These are phyloP conservation scores for Anguilla anguilla DNA, from an alignment of 2,797 vertebrate genomes.

Conservation along the genomic window DNA sequence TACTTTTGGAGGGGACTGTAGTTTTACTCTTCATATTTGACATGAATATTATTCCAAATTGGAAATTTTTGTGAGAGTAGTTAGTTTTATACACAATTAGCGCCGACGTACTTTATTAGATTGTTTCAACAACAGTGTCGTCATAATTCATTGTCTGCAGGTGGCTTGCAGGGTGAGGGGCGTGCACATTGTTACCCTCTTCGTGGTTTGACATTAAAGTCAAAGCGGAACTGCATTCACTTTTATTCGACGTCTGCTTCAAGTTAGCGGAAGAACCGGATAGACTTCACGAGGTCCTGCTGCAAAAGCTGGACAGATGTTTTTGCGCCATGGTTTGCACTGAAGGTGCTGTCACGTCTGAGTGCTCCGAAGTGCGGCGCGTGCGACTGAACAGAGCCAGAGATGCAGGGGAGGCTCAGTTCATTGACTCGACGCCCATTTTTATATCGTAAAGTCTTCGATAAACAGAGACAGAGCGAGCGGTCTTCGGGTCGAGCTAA, in stretches of 20 bases:
- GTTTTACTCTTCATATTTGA: no score
- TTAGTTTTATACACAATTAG: no score
- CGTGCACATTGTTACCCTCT: not conserved
- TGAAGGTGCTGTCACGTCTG: not conserved
- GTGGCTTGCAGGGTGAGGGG: not conserved
- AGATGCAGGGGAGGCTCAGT: not conserved
- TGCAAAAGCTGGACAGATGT: not conserved
- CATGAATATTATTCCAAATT: no score
- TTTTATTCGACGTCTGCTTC: not conserved
- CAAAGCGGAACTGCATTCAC: not conserved
- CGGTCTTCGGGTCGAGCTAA: not conserved
- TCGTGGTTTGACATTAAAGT: not conserved
- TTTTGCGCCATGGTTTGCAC: not conserved
- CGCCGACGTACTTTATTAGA: not conserved
- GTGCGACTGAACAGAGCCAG: not conserved
- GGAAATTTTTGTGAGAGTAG: no score
- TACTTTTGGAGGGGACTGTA: no score
- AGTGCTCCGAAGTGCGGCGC: not conserved
- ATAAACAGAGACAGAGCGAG: not conserved
- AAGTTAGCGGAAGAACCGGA: not conserved
- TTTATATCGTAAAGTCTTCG: not conserved
- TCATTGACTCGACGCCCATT: not conserved
- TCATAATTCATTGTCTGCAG: not conserved
- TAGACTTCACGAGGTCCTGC: not conserved
- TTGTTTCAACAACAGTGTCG: not conserved